Percentiles rank a stretch among this genome's conserved stretches.
These are phyloP conservation scores for Gambusia affinis DNA, from an alignment of 2,113 vertebrate genomes.

Conservation along the genomic window DNA sequence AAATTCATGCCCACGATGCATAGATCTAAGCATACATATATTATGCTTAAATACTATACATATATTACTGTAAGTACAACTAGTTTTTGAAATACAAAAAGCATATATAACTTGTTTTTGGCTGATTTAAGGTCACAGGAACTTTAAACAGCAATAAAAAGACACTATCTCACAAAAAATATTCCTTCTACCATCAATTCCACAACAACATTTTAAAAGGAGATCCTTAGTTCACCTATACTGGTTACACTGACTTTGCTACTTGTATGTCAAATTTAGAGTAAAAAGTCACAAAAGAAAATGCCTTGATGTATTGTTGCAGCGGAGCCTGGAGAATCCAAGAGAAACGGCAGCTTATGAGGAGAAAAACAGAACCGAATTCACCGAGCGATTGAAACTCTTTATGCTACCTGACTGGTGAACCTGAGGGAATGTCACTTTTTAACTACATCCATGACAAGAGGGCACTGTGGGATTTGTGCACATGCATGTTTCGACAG, in stretches of 20 bases:
- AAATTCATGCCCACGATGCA: background rate
- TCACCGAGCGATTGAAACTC: slow-evolving; percentile 37
- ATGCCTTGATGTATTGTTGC: slow-evolving; percentile 34
- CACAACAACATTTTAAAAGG: background rate
- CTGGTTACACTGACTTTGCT: slow-evolving; percentile 13
- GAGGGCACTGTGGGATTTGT: slow-evolving; percentile 25
- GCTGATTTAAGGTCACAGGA: too few species aligned
- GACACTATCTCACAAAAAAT: background rate
- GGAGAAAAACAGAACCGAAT: slow-evolving; percentile 56
- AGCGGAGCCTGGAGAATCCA: slow-evolving; percentile 31
- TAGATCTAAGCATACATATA: background rate
- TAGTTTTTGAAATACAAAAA: background rate
- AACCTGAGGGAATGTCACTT: slow-evolving; percentile 47
- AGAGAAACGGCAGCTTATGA: slow-evolving; percentile 58
- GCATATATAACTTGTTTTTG: background rate
- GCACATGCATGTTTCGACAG: slow-evolving; percentile 46
- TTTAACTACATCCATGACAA: slow-evolving; percentile 57
- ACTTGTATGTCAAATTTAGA: slow-evolving; percentile 40
- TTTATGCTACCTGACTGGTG: slow-evolving; percentile 46
- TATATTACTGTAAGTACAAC: too few species aligned
- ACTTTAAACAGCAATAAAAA: background rate
- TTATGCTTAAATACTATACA: background rate
- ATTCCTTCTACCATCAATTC: background rate
- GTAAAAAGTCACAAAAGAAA: slow-evolving; percentile 33
- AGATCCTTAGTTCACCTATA: background rate